Evolutionary conservation across 2,113 vertebrate genomes (phyloP), one percentile per base, ranked within the genome.

Genomic region (Platysternon megacephalum): DNA sequence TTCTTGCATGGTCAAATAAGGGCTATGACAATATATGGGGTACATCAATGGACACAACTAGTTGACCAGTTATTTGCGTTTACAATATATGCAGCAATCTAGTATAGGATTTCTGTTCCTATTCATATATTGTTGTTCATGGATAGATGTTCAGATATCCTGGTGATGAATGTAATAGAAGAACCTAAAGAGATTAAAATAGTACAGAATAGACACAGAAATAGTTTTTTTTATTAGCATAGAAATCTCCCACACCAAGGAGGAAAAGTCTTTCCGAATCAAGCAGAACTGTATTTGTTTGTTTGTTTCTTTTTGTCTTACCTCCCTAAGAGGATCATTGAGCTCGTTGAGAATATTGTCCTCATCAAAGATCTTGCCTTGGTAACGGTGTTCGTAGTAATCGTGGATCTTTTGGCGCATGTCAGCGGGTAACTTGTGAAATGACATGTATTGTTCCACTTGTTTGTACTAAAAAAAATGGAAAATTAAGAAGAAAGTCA

Each of bases 401-500:
- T 99, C 99, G 17, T 99, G 99, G 93, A 99, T 99, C 97, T 99
- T 99, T 98, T 99, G 99, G 28, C 99, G 98, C 99, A 99, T 99
- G 97, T 99, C 99, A 56, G 99, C 99, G 39, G 99, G 99, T 95
- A 99, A 98, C 94, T 99, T 99, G 98, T 99, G 99, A 98, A 99
- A 99, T 72, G 99, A 99, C 99, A 99, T 99, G 98, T 99, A 99
- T 92, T 99, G 99, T 95, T 99, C 99, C 97, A 99, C 99, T 99
- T 99, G 99, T 90, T 99, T 99, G 96, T 99, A 99, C 99, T 99
- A 97, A 92, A 97, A 88, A 87, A 46, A 98, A 91, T 88, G 68
- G 97, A 92, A 93, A 61, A 46, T 74, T 24, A 81, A 65, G 82
- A 95, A 6, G 2, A 92, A 87, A 92, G 61, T 96, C 24, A 96